Conservation (phyloP, 2,888 invertebrate genomes). For the Conchocele bisecta region DNA sequence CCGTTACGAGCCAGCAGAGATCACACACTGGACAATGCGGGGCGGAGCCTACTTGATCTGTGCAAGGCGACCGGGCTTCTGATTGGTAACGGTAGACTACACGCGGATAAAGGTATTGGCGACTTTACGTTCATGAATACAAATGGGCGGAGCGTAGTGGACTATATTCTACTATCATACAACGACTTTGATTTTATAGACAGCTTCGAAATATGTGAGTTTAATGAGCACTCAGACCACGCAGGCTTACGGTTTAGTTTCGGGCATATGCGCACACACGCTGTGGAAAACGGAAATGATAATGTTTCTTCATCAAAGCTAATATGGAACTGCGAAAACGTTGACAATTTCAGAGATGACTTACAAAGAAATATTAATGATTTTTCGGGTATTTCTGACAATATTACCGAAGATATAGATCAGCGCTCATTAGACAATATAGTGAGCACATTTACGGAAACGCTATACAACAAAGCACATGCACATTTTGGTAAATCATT, state of each 20-base stretch:
- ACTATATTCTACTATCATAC: slow-evolving; percentile 2
- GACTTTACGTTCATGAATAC: slow-evolving; percentile 1
- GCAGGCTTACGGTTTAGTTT: background rate
- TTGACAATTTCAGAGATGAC: no score
- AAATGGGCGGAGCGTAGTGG: slow-evolving; percentile 2
- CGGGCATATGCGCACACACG: no score
- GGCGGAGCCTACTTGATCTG: background rate
- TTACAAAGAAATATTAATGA: no score
- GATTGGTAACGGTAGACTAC: background rate
- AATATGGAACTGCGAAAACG: no score
- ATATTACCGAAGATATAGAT: no score
- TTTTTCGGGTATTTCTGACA: no score
- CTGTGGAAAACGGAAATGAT: no score
- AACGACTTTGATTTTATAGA: background rate
- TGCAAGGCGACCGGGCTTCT: background rate
- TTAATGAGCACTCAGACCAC: background rate
- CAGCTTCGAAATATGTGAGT: slow-evolving; percentile 1
- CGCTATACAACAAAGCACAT: no score
- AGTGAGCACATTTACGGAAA: no score
- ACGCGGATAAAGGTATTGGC: background rate
- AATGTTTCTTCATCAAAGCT: no score
- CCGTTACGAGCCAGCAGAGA: slow-evolving; percentile 2
- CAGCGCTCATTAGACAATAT: no score
- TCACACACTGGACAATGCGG: background rate
- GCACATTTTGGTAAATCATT: no score